These are phyloP conservation scores for Novumbra hubbsi DNA, from an alignment of 2,797 vertebrate genomes.

Conservation along the genomic window DNA sequence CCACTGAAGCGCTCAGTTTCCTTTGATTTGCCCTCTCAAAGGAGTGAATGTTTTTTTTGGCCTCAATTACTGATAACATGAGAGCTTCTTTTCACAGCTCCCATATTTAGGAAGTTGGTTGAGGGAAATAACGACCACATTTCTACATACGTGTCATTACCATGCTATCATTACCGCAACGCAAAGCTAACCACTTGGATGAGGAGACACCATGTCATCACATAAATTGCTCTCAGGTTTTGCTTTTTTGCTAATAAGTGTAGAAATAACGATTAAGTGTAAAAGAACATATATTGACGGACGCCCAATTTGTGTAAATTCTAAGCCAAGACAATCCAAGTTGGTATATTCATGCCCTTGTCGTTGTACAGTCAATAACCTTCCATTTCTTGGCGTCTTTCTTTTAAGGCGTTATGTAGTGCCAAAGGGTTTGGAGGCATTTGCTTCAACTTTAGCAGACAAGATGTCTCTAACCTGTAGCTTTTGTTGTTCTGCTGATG, in stretches of 20 bases:
- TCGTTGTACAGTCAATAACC: too few species aligned
- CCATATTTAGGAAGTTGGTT: neutral
- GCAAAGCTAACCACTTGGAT: neutral
- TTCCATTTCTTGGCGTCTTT: too few species aligned
- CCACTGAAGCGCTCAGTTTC: neutral
- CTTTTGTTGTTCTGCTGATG: too few species aligned
- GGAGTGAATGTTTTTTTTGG: neutral
- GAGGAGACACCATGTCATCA: neutral
- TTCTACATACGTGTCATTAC: neutral
- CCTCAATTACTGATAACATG: neutral
- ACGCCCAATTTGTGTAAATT: neutral
- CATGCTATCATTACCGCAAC: neutral
- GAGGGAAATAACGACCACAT: neutral
- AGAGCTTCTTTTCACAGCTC: neutral
- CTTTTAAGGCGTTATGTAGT: too few species aligned
- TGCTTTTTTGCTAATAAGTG: neutral
- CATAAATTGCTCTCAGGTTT: neutral
- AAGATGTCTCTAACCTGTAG: too few species aligned
- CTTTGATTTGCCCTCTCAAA: neutral
- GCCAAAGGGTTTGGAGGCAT: too few species aligned
- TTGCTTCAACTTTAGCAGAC: too few species aligned
- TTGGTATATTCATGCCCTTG: too few species aligned
- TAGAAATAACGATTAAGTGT: neutral
- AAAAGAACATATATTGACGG: neutral
- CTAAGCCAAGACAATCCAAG: neutral